A percentile compares a stretch with the other conserved stretches of the same genome.
Conservation (phyloP, 2,113 vertebrate genomes). For the Electrona antarctica region DNA sequence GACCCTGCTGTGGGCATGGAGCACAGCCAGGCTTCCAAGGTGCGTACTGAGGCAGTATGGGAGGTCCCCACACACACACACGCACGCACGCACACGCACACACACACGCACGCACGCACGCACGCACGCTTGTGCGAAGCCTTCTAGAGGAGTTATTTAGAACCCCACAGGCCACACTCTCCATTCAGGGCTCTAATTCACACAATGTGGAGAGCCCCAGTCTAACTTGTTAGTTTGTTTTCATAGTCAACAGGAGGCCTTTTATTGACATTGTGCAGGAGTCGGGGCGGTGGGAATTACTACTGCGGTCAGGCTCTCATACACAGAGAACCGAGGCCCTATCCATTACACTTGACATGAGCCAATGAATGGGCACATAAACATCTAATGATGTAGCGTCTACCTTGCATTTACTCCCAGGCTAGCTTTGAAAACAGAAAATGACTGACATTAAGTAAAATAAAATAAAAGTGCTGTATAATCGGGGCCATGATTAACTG, state of each 20-base stretch:
- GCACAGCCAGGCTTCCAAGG: neutral
- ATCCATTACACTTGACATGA: slow-evolving; percentile 12
- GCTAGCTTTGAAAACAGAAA: neutral
- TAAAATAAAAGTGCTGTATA: neutral
- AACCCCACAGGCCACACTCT: neutral
- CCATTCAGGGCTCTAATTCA: slow-evolving; percentile 12
- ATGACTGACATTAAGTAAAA: neutral
- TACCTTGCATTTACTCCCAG: neutral
- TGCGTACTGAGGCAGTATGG: neutral
- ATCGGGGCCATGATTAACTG: neutral
- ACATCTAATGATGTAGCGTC: neutral
- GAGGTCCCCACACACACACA: slow-evolving; percentile 4
- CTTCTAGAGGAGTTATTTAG: slow-evolving; percentile 8
- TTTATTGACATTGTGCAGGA: slow-evolving; percentile 1
- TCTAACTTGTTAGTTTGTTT: slow-evolving; percentile 17
- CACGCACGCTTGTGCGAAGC: neutral
- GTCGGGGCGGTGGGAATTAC: neutral
- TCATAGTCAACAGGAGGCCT: slow-evolving; percentile 1
- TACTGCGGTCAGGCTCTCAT: neutral
- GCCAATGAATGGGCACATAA: neutral
- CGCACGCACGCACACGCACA: neutral
- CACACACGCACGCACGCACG: slow-evolving; percentile 1
- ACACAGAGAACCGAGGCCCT: neutral
- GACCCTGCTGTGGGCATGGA: neutral
- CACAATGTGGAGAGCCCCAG: slow-evolving; percentile 6